These are phyloP conservation scores for Notocelia uddmanniana DNA, from an alignment of 2,888 invertebrate species.

Conservation along the genomic window DNA sequence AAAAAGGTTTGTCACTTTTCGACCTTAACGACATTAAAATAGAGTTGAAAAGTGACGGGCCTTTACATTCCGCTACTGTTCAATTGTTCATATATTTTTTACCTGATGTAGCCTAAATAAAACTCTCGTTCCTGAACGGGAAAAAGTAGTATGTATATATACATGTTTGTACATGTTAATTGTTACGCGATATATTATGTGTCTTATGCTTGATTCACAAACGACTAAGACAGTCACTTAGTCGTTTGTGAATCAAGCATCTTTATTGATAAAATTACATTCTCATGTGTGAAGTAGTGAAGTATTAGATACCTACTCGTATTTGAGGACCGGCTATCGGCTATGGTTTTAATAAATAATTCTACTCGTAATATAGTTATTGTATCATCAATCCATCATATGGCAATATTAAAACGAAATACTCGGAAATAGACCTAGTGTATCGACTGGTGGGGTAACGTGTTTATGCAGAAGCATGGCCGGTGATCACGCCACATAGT, in stretches of 20 bases:
- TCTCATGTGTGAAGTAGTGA: not conserved
- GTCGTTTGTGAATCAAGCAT: not conserved
- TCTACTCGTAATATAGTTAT: not conserved
- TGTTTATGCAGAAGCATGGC: slow-evolving; percentile 57
- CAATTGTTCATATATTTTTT: too few relatives aligned
- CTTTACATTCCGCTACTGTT: too few relatives aligned
- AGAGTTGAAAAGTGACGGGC: too few relatives aligned
- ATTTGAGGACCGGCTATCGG: not conserved
- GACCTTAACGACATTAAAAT: too few relatives aligned
- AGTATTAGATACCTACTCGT: too few relatives aligned
- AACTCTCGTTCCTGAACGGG: too few relatives aligned
- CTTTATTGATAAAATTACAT: not conserved
- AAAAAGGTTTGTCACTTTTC: too few relatives aligned
- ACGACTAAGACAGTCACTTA: not conserved
- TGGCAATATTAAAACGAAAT: slow-evolving; percentile 3
- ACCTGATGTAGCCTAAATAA: too few relatives aligned
- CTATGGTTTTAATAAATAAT: not conserved
- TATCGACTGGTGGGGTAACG: slow-evolving; percentile 40
- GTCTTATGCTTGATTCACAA: not conserved
- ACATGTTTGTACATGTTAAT: too few relatives aligned
- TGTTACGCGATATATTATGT: not conserved
- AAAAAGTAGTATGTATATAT: too few relatives aligned
- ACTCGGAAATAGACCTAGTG: slow-evolving; percentile 12
- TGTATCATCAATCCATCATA: not conserved
- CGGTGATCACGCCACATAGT: slow-evolving; percentile 73